These are phyloP conservation scores for Trypoxylon attenuatum DNA, from an alignment of 2,888 invertebrate species.

Conservation along the genomic window DNA sequence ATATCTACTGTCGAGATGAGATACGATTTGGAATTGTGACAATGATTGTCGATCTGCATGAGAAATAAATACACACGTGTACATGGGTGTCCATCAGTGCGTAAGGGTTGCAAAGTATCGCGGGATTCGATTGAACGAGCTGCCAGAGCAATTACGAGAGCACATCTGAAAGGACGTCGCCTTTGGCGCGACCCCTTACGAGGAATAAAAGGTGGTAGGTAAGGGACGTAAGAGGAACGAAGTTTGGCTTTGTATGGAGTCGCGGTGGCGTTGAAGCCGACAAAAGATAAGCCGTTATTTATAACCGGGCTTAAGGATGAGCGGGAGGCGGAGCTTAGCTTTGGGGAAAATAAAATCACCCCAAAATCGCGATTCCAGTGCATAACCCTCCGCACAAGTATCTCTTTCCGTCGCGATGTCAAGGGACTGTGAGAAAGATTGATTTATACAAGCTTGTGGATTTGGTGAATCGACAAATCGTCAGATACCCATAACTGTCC, in stretches of 20 bases:
- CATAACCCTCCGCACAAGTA: constrained; percentile 25
- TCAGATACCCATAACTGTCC: background rate
- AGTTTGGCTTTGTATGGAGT: constrained; percentile 57
- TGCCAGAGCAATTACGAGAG: constrained; percentile 71
- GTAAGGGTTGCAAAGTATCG: constrained; percentile 38
- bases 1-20: too few species aligned
- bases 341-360: constrained; percentile 59
- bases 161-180: constrained; percentile 66
- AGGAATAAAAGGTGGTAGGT: constrained; percentile 49
- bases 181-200: constrained; percentile 52
- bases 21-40: too few species aligned
- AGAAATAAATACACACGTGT: too few species aligned
- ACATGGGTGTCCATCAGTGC: constrained; percentile 29
- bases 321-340: constrained; percentile 41
- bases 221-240: constrained; percentile 31
- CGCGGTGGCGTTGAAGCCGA: constrained; percentile 65
- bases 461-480: background rate
- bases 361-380: constrained; percentile 29
- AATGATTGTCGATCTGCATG: too few species aligned
- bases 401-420: constrained; percentile 5
- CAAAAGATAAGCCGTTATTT: constrained; percentile 73
- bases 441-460: background rate
- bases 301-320: constrained; percentile 68
- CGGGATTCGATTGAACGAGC: constrained; percentile 62
- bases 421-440: background rate